phyloP scores from a whole-genome alignment of 2,888 invertebrate species.

The Pherbina coryleti region DNA sequence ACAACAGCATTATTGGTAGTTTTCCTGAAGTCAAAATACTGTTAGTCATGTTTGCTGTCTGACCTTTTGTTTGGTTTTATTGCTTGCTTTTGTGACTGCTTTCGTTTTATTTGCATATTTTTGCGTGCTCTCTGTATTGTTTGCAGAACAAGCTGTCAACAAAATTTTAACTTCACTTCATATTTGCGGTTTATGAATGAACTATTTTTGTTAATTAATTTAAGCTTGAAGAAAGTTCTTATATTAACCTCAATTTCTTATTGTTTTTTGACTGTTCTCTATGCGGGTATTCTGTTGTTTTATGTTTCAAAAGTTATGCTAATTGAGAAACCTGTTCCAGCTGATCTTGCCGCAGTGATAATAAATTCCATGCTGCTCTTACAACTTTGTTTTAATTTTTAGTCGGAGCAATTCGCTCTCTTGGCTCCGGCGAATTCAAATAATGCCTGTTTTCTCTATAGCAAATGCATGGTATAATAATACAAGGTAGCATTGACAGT shows the following conservation, averaged over 20 bases:
- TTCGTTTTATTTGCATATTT: background rate
- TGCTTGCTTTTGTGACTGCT: background rate
- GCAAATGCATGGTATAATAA: no score
- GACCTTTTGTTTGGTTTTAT: background rate
- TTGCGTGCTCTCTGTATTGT: background rate
- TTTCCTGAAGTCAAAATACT: background rate
- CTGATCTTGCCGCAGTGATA: background rate
- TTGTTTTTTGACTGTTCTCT: background rate
- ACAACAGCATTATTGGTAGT: background rate
- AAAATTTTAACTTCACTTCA: no score
- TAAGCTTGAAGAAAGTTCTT: background rate
- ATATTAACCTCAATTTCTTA: background rate
- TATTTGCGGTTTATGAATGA: no score
- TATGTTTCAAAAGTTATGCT: background rate
- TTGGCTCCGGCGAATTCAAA: no score
- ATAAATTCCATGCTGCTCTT: background rate
- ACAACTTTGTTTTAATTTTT: background rate
- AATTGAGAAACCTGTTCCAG: conserved; percentile 20
- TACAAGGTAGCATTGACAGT: no score
- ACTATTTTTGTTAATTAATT: no score
- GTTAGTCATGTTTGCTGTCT: background rate
- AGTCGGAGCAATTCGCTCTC: background rate
- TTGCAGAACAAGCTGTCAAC: background rate
- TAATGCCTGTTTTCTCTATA: no score
- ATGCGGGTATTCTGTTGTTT: background rate